Percentiles rank a stretch among this genome's conserved stretches.
These are phyloP conservation scores for Tipula vernalis DNA, from an alignment of 2,888 invertebrate species.

Conservation along the genomic window DNA sequence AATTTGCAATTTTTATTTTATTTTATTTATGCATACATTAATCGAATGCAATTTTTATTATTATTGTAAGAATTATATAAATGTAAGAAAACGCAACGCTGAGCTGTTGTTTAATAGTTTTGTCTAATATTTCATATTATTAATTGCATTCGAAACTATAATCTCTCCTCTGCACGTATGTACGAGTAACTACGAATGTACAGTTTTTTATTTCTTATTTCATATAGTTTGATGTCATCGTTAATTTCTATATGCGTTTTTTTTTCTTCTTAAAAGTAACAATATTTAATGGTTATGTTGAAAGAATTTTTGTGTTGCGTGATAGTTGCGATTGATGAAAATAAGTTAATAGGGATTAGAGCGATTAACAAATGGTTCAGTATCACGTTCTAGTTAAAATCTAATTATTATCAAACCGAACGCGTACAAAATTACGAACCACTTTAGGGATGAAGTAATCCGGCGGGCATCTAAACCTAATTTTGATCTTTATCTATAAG, in stretches of 20 bases:
- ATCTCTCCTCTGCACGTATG: background rate
- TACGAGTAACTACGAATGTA: background rate
- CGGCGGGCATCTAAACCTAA: background rate
- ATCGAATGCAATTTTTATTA: conserved; percentile 9
- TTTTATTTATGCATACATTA: conserved; percentile 6
- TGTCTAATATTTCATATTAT: conserved; percentile 9
- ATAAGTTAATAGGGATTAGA: background rate
- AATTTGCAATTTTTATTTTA: background rate
- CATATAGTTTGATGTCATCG: background rate
- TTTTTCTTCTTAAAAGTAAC: background rate
- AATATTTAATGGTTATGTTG: background rate
- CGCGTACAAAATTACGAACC: background rate
- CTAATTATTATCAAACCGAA: background rate
- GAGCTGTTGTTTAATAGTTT: background rate
- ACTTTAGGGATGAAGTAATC: too few relatives aligned
- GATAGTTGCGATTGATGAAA: background rate
- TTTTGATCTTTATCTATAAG: background rate
- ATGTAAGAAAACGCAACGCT: background rate
- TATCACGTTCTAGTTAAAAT: background rate
- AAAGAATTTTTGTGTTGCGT: background rate
- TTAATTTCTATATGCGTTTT: background rate
- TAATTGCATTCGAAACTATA: background rate
- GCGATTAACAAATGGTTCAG: background rate
- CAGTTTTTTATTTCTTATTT: background rate
- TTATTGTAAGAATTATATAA: background rate